Evolutionary conservation across 1,140 invertebrate species (phyloP), one percentile per base, ranked within the genome.

Genomic region (Cyclargus thomasi): DNA sequence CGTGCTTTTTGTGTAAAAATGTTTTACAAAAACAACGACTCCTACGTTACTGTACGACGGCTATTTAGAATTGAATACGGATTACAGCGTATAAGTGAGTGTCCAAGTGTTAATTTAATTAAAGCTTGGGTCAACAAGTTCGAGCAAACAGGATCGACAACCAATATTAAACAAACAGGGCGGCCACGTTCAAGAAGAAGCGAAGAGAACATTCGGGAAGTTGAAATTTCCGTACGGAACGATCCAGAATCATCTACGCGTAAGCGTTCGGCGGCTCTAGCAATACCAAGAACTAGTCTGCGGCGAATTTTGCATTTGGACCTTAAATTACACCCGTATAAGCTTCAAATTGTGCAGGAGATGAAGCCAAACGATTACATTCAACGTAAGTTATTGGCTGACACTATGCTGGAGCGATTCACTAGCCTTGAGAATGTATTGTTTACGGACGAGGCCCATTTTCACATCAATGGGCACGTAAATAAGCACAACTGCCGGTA

Each of bases 201-300:
- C 57, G 65, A 62, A 14, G 65, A 62, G 57, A 67, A 67, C 57
- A 62, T 67, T 67, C 65, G 57, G 57, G 57, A 67, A 23, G 57
- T 62, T 67, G 57, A 62, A 67, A 67, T 62, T 62, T 67, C 57
- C 14, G 57, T 62, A 67, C 29, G 57, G 57, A 20, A 62, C 57
- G 65, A 67, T 67, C 65, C 65, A 62, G 57, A 67, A 67, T 67
- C 59, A 67, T 67, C 65, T 39, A 67, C 55, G 55, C 55, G 65
- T 67, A 67, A 67, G 65, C 57, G 65, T n/a, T 67, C 57, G 65
- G 65, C 65, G 57, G 65, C 65, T 67, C 36, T 67, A 1, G 65
- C 57, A 22, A 62, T 67, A 67, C 57, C 57, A 62, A 67, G 57
- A 36, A 67, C 65, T 67, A 67, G 21, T 65, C 55, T 67, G 55